Percentiles rank a stretch among this genome's conserved stretches.
Evolutionary conservation across 2,888 invertebrate genomes (phyloP).

Genomic region (Mesoligia furuncula): DNA sequence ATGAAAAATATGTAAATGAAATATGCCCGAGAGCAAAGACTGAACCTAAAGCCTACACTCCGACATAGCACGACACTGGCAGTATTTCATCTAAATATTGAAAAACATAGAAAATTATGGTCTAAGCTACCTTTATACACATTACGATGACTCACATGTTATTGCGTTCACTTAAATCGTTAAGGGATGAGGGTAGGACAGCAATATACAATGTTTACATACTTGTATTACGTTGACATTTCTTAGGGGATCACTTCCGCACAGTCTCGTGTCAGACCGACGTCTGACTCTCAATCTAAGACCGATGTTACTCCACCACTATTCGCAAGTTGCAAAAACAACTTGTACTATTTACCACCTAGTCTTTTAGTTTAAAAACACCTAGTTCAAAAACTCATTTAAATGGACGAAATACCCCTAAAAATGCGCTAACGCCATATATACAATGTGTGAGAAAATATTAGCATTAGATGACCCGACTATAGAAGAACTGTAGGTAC

Average conservation of each 20-base stretch:
- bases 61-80: slow-evolving; percentile 77
- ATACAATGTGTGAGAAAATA: slow-evolving; percentile 51
- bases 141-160: slow-evolving; percentile 86
- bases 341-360: slow-evolving; percentile 39
- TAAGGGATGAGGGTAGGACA: slow-evolving; percentile 74
- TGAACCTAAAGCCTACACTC: slow-evolving; percentile 62
- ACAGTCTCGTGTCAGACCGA: slow-evolving; percentile 2
- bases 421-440: slow-evolving; percentile 58
- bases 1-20: slow-evolving; percentile 63
- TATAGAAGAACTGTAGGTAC: slow-evolving; percentile 30
- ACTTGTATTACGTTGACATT: slow-evolving; percentile 60
- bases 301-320: slow-evolving; percentile 48
- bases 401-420: slow-evolving; percentile 62
- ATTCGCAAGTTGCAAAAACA: slow-evolving; percentile 39
- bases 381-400: slow-evolving; percentile 59
- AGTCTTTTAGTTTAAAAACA: slow-evolving; percentile 60
- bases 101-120: slow-evolving; percentile 88
- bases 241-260: slow-evolving; percentile 61
- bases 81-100: slow-evolving; percentile 88
- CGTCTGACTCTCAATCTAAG: slow-evolving; percentile 9
- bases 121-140: slow-evolving; percentile 87
- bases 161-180: slow-evolving; percentile 86
- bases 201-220: slow-evolving; percentile 70
- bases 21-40: slow-evolving; percentile 52
- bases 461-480: slow-evolving; percentile 36